These are phyloP conservation scores for Agrochola lota DNA, from an alignment of 2,888 invertebrate genomes.

Conservation along the genomic window DNA sequence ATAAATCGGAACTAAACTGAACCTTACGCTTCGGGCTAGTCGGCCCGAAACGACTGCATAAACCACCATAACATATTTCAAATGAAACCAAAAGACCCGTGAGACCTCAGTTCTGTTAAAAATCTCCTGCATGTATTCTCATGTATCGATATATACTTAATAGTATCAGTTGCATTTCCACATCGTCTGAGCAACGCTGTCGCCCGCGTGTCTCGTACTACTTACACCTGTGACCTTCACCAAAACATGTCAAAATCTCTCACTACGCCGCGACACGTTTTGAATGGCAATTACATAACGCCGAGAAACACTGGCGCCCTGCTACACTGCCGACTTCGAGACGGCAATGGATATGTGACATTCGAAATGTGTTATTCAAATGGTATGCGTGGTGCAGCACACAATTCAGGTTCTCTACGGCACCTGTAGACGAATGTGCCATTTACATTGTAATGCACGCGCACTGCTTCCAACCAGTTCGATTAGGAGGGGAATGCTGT, in stretches of 20 bases:
- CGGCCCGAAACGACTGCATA: slow-evolving; percentile 15
- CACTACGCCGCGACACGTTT: slow-evolving; percentile 65
- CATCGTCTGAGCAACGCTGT: slow-evolving; percentile 79
- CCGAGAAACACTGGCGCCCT: slow-evolving; percentile 55
- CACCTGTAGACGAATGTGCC: slow-evolving; percentile 88
- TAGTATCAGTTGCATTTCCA: slow-evolving; percentile 78
- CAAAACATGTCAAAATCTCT: slow-evolving; percentile 74
- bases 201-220: slow-evolving; percentile 86
- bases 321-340: slow-evolving; percentile 45
- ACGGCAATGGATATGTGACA: slow-evolving; percentile 76
- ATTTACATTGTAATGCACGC: slow-evolving; percentile 89
- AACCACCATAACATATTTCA: slow-evolving; percentile 23
- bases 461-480: slow-evolving; percentile 86
- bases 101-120: slow-evolving; percentile 24
- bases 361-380: slow-evolving; percentile 75
- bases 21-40: slow-evolving; percentile 32
- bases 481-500: slow-evolving; percentile 88
- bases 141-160: slow-evolving; percentile 55
- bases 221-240: slow-evolving; percentile 82
- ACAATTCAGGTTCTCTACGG: slow-evolving; percentile 84
- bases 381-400: slow-evolving; percentile 70
- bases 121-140: slow-evolving; percentile 40
- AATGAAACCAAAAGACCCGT: slow-evolving; percentile 11
- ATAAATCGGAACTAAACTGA: slow-evolving; percentile 44
- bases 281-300: slow-evolving; percentile 67